A percentile compares a stretch with the other conserved stretches of the same genome.
Conservation (phyloP, 1,140 invertebrate species). For the Cyclina sinensis region DNA sequence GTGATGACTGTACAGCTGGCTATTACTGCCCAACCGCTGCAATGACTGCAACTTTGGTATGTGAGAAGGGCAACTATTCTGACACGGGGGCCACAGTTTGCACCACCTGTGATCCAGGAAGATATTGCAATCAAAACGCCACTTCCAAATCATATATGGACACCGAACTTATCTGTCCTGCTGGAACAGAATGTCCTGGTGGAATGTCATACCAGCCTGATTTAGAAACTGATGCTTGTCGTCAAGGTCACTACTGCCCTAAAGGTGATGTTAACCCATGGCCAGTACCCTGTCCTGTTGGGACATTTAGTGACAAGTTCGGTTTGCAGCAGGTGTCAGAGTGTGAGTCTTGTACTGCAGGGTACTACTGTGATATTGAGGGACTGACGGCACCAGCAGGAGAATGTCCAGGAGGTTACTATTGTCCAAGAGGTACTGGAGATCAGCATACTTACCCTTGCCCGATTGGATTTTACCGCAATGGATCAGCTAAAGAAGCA, state of each 20-base stretch:
- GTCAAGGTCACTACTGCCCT: conserved; percentile 83
- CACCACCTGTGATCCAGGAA: conserved; percentile 80
- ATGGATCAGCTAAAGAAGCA: conserved; percentile 83
- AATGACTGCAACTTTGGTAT: conserved; percentile 77
- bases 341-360: conserved; percentile 83
- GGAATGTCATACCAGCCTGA: conserved; percentile 83
- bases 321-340: conserved; percentile 79
- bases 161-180: conserved; percentile 79
- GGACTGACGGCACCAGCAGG: conserved; percentile 74
- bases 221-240: conserved; percentile 79
- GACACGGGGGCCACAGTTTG: conserved; percentile 77
- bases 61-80: conserved; percentile 85
- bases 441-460: conserved; percentile 78
- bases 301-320: conserved; percentile 82
- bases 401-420: conserved; percentile 81
- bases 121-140: conserved; percentile 83
- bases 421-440: conserved; percentile 82
- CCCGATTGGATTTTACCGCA: conserved; percentile 84
- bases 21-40: conserved; percentile 81
- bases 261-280: conserved; percentile 81
- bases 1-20: conserved; percentile 80
- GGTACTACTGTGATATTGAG: conserved; percentile 80
- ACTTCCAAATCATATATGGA: conserved; percentile 81
- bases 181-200: conserved; percentile 83
- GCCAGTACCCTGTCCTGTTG: conserved; percentile 83